Percentiles rank a stretch among this genome's conserved stretches.
phyloP scores from a whole-genome alignment of 2,888 invertebrate species.

The Iphiclides podalirius region DNA sequence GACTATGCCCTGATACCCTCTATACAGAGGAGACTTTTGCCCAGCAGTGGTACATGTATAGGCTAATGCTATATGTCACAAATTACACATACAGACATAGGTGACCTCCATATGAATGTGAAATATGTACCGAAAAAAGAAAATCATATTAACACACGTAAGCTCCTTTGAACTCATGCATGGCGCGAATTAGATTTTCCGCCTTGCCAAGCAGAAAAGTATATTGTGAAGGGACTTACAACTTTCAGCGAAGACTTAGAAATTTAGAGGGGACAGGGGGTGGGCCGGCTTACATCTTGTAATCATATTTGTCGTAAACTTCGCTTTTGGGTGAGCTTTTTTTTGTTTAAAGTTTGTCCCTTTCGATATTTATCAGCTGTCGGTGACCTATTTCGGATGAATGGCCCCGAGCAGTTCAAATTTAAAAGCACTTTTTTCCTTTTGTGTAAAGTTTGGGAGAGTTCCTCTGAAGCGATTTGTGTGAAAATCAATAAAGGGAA shows the following conservation, averaged over 20 bases:
- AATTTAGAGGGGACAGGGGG: constrained; percentile 21
- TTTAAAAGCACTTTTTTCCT: background rate
- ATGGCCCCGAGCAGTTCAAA: background rate
- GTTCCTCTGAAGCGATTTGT: background rate
- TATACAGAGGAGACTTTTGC: too few relatives aligned
- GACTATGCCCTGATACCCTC: too few relatives aligned
- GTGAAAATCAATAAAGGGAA: too few relatives aligned
- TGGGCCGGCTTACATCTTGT: constrained; percentile 10
- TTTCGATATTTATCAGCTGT: constrained; percentile 4
- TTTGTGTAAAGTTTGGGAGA: background rate
- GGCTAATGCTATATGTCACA: background rate
- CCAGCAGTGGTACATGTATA: too few relatives aligned
- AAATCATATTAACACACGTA: constrained; percentile 38
- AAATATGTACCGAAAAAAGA: constrained; percentile 30
- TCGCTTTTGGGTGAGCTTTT: constrained; percentile 22
- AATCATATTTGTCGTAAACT: constrained; percentile 30
- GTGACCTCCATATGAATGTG: constrained; percentile 12
- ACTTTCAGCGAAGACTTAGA: constrained; percentile 29
- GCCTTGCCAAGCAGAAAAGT: constrained; percentile 55
- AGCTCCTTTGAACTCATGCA: constrained; percentile 23
- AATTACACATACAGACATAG: background rate
- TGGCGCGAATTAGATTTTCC: constrained; percentile 60
- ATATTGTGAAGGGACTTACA: constrained; percentile 36
- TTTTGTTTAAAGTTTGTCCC: constrained; percentile 10
- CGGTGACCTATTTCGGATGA: background rate